These are phyloP conservation scores for Lepisosteus osseus DNA, from an alignment of 2,113 vertebrate genomes.

Conservation along the genomic window DNA sequence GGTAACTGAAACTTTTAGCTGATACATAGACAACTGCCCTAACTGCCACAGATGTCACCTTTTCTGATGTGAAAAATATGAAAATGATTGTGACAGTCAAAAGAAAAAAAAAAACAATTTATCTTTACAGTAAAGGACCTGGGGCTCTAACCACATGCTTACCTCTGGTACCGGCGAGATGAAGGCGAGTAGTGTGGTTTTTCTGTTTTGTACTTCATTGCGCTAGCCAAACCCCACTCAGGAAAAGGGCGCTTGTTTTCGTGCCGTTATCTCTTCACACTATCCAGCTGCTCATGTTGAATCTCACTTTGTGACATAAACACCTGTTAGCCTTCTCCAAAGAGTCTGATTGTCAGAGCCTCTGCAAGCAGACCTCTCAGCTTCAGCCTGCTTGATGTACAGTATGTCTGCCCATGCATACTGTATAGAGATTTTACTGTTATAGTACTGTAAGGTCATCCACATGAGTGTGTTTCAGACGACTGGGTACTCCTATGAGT, in stretches of 20 bases:
- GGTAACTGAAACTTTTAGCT: conserved; percentile 12
- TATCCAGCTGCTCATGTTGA: conserved; percentile 47
- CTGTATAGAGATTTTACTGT: too few species aligned
- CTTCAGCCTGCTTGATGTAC: too few species aligned
- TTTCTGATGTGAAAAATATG: conserved; percentile 13
- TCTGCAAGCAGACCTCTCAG: too few species aligned
- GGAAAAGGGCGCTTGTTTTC: conserved; percentile 48
- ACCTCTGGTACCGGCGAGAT: conserved; percentile 21
- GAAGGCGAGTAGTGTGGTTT: conserved; percentile 35
- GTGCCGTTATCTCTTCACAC: conserved; percentile 55
- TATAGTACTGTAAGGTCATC: too few species aligned
- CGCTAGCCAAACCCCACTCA: conserved; percentile 26
- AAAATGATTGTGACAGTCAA: conserved; percentile 7
- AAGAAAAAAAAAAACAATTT: conserved; percentile 12
- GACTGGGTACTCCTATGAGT: too few species aligned
- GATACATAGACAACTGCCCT: conserved; percentile 21
- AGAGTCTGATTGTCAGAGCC: conserved; percentile 20
- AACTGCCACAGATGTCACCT: conserved; percentile 42
- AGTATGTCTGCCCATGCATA: too few species aligned
- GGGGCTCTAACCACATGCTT: conserved; percentile 38
- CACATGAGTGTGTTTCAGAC: too few species aligned
- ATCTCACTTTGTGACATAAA: conserved; percentile 35
- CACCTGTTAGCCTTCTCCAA: conserved; percentile 53
- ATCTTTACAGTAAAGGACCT: conserved; percentile 35
- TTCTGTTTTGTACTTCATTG: conserved; percentile 26